These are phyloP conservation scores for Palythoa grandis DNA, from an alignment of 92 coral and sea anemone species.

Conservation along the genomic window DNA sequence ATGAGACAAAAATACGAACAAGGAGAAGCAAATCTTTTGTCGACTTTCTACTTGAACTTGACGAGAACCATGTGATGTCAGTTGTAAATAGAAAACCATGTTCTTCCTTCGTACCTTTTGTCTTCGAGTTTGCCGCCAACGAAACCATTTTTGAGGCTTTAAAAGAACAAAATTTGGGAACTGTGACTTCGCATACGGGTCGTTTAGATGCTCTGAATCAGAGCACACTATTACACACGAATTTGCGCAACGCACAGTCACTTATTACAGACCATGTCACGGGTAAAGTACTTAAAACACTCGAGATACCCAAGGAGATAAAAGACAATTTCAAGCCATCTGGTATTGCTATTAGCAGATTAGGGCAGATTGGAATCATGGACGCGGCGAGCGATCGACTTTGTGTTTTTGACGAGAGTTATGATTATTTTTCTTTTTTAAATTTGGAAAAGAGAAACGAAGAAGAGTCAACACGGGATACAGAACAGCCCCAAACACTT, in stretches of 20 bases:
- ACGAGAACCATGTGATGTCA: constrained; percentile 12
- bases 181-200: background rate
- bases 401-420: background rate
- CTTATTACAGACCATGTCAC: background rate
- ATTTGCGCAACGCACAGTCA: background rate
- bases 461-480: background rate
- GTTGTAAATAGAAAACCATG: constrained; percentile 12
- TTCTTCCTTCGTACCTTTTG: constrained; percentile 32
- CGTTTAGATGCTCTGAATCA: background rate
- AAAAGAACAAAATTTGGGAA: constrained; percentile 8
- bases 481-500: background rate
- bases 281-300: constrained; percentile 3
- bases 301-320: constrained; percentile 22
- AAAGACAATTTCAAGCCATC: constrained; percentile 10
- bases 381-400: constrained; percentile 6
- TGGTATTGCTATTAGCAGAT: constrained; percentile 12
- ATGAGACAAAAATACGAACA: background rate
- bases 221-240: background rate
- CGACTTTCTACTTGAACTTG: constrained; percentile 13
- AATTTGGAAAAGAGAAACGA: background rate
- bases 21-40: constrained; percentile 16
- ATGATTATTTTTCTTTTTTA: background rate
- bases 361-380: constrained; percentile 21
- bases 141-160: background rate
- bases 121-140: constrained; percentile 8